phyloP scores from a whole-genome alignment of 2,888 invertebrate species.

The Cynaeus angustus region DNA sequence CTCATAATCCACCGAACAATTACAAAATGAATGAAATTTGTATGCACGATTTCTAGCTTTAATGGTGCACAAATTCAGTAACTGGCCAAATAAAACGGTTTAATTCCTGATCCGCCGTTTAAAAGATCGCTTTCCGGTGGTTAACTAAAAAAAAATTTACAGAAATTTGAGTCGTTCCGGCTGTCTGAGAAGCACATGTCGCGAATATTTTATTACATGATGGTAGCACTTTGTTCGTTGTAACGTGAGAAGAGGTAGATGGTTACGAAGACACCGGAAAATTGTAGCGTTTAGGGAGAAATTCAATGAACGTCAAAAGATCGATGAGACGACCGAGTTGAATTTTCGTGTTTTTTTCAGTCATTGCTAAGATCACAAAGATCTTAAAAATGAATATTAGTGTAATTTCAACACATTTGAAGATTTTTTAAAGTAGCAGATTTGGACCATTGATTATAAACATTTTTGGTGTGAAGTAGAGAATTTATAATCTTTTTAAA shows the following conservation, averaged over 20 bases:
- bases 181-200: constrained; percentile 31
- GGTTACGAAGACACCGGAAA: constrained; percentile 22
- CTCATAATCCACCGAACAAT: not conserved
- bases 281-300: not conserved
- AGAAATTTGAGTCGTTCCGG: constrained; percentile 8
- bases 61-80: constrained; percentile 26
- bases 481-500: no score
- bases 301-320: constrained; percentile 10
- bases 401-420: no score
- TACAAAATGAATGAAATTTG: constrained; percentile 12
- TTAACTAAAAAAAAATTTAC: not conserved
- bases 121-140: constrained; percentile 2
- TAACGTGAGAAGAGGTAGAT: constrained; percentile 10
- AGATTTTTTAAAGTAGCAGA: no score
- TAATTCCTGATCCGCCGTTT: constrained; percentile 6
- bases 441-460: no score
- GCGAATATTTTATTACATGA: constrained; percentile 13
- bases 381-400: no score
- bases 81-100: constrained; percentile 19
- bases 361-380: no score
- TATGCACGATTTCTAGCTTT: constrained; percentile 32
- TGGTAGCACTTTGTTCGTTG: constrained; percentile 9
- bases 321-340: no score
- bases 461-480: no score
- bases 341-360: no score